Evolutionary conservation across 2,797 vertebrate species (phyloP), one percentile per base, ranked within the genome.

Genomic region (Clarias pachynema): DNA sequence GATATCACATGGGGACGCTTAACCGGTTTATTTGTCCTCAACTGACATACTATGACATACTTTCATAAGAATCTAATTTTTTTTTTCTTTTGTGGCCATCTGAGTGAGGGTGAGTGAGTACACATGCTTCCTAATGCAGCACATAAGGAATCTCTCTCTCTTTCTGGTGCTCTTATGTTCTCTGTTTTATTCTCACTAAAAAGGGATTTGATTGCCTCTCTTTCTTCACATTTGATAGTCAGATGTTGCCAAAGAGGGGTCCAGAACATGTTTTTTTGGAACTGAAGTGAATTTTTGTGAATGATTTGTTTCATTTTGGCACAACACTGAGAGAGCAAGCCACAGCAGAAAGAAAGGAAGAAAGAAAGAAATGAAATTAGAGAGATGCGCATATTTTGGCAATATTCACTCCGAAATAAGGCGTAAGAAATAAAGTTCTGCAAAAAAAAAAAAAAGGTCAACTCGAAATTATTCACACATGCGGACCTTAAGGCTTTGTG

Each of bases 1-100:
- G 72, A 86, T 77, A 80, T 82, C 62, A 86, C 62, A 49, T 7
- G 57, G 72, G 40, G 63, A 68, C 62, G 53, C 5, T 44, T n/a
- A 37, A 66, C 79, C 26, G 44, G 75, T 66, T 79, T 87, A 62
- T 83, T 83, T 77, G 37, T 57, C 79, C 81, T 78, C 66, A 34
- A 68, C 44, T 79, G 72, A 57, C 69, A 49, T 49, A 12, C 53
- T 56, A 22, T 82, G 66, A 72, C 73, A 59, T 82, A 82, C 70
- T 85, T 72, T 86, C 85, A 72, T 62, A 79, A 84, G 82, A 77
- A 84, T 87, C 84, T 79, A 84, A 89, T 86, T 59, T 20, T 16
- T 79, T 37, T 16, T n/a, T 15, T 40, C 69, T 66, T 70, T 74
- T 86, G 70, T 84, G 59, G 74, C 60, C 60, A 63, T 40, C 44